Percentiles rank a stretch among this genome's conserved stretches.
Evolutionary conservation across 2,888 invertebrate genomes (phyloP).

Genomic region (Hypsopygia costalis): DNA sequence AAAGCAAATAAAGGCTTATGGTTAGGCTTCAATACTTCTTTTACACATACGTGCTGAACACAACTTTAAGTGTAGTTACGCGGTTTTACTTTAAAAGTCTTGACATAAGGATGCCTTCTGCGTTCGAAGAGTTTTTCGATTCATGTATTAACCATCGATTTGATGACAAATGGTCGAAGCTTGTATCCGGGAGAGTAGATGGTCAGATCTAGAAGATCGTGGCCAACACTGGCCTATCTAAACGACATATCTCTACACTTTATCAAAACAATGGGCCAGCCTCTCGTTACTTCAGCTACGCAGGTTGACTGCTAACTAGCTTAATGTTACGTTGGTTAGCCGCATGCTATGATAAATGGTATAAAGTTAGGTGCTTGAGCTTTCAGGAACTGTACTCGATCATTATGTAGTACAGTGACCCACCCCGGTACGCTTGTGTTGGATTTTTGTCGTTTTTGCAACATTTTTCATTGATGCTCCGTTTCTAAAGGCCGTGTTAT

Average conservation of each 20-base stretch:
- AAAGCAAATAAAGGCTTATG: no score
- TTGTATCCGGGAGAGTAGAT: conserved; percentile 7
- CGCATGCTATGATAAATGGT: no score
- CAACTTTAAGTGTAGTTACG: no score
- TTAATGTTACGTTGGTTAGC: neutral
- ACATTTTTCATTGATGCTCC: no score
- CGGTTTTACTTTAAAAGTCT: neutral
- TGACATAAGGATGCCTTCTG: neutral
- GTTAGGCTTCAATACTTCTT: no score
- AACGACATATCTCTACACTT: conserved; percentile 35
- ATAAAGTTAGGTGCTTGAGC: no score
- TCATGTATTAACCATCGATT: conserved; percentile 2
- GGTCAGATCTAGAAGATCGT: conserved; percentile 25
- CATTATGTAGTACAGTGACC: no score
- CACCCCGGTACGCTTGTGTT: no score
- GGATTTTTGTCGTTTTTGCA: no score
- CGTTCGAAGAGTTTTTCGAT: neutral
- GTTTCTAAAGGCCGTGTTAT: no score
- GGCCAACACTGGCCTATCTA: conserved; percentile 35
- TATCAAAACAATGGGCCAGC: conserved; percentile 24
- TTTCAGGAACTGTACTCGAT: no score
- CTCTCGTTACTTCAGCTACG: conserved; percentile 5
- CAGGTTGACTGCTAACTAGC: conserved; percentile 8
- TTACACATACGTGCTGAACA: no score
- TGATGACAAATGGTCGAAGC: conserved; percentile 6